Percentiles rank a stretch among this genome's conserved stretches.
Evolutionary conservation across 2,888 invertebrate genomes (phyloP).

Genomic region (Schizaphis graminum): DNA sequence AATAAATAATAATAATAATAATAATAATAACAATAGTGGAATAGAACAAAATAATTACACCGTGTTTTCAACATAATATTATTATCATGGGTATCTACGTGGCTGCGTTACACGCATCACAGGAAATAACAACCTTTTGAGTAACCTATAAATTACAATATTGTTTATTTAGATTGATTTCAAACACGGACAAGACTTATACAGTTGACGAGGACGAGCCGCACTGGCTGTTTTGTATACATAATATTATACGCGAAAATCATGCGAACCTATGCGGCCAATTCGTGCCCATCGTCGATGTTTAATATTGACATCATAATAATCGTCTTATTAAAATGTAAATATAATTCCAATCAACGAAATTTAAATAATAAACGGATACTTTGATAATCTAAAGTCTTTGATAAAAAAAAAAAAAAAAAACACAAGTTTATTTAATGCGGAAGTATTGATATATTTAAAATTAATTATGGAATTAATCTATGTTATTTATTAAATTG

Average conservation of each 20-base stretch:
- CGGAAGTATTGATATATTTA: neutral
- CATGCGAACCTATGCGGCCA: neutral
- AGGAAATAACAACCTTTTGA: neutral
- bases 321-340: neutral
- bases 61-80: neutral
- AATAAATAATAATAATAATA: neutral
- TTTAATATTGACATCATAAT: neutral
- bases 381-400: neutral
- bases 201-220: neutral
- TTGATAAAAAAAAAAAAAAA: neutral
- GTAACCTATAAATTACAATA: neutral
- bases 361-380: neutral
- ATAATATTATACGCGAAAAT: neutral
- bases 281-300: neutral
- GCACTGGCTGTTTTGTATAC: neutral
- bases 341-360: neutral
- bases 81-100: neutral
- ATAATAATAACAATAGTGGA: neutral
- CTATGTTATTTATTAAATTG: neutral
- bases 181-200: neutral
- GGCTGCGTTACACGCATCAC: neutral
- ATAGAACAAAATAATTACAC: conserved; percentile 26
- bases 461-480: neutral
- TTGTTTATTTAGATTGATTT: conserved; percentile 17
- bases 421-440: neutral